A percentile compares a stretch with the other conserved stretches of the same genome.
phyloP scores from a whole-genome alignment of 23 tunicate species.

The Halocynthia roretzi region DNA sequence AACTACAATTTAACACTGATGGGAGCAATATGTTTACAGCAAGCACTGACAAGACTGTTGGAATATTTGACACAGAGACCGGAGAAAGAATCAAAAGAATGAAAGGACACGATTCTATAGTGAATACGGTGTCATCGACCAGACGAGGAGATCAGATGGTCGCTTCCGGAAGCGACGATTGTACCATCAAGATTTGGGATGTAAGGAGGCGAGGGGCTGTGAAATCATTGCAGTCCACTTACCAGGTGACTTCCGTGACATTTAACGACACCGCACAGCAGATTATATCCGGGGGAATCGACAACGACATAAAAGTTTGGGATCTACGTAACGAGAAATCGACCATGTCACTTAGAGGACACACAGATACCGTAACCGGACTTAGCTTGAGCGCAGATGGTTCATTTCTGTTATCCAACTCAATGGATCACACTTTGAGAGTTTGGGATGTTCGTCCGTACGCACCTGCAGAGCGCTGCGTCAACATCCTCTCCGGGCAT shows the following conservation, averaged over 20 bases:
- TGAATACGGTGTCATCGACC: conserved; percentile 55
- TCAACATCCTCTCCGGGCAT: conserved; percentile 65
- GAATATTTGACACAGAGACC: conserved; percentile 86
- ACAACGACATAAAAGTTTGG: conserved; percentile 78
- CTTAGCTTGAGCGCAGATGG: conserved; percentile 64
- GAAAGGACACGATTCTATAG: conserved; percentile 97
- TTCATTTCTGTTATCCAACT: conserved; percentile 60
- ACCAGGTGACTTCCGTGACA: conserved; percentile 75
- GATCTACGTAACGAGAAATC: conserved; percentile 61
- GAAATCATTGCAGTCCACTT: conserved; percentile 56
- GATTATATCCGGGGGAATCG: conserved; percentile 79
- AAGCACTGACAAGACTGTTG: conserved; percentile 91
- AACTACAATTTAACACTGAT: conserved; percentile 84
- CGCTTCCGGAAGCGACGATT: conserved; percentile 91
- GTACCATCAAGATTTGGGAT: conserved; percentile 91
- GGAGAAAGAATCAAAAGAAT: conserved; percentile 86
- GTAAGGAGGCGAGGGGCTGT: conserved; percentile 56
- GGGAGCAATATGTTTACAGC: conserved; percentile 77
- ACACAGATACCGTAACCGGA: conserved; percentile 84
- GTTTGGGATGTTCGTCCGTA: conserved; percentile 90
- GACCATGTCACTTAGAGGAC: conserved; percentile 53
- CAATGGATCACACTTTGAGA: conserved; percentile 93
- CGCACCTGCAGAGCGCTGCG: conserved; percentile 81
- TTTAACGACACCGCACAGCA: conserved; percentile 84
- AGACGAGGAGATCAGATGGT: conserved; percentile 87